A percentile compares a stretch with the other conserved stretches of the same genome.
Evolutionary conservation across 2,113 vertebrate species (phyloP).

Genomic region (Piaya cayana): DNA sequence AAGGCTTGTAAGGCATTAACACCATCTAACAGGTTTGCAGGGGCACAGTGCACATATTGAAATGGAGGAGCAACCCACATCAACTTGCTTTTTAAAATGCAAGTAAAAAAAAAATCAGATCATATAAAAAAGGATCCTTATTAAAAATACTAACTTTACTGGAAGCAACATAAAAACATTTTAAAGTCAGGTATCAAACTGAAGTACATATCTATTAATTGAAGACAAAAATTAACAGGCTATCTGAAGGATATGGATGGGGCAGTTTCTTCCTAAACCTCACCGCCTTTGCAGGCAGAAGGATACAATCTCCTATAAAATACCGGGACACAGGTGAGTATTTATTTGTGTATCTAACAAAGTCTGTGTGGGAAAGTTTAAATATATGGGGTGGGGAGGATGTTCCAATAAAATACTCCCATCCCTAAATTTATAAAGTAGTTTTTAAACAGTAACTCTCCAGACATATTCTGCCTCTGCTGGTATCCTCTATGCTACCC

Average conservation of each 20-base stretch:
- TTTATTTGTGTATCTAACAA: background rate
- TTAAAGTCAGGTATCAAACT: background rate
- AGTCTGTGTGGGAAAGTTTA: background rate
- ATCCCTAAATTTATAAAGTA: background rate
- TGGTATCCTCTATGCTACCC: background rate
- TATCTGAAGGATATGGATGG: background rate
- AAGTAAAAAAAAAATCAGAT: background rate
- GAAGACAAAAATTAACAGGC: background rate
- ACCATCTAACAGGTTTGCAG: background rate
- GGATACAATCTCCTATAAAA: background rate
- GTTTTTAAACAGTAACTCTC: background rate
- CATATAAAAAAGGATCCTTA: background rate
- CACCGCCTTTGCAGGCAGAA: background rate
- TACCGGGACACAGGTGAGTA: background rate
- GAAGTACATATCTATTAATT: background rate
- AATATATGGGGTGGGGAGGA: background rate
- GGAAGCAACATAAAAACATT: background rate
- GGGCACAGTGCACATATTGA: background rate
- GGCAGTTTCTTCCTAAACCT: background rate
- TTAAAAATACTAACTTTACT: background rate
- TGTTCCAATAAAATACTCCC: background rate
- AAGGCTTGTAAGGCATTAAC: background rate
- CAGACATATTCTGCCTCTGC: background rate
- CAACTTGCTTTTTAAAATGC: background rate
- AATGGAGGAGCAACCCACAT: background rate